Evolutionary conservation across 2,113 vertebrate genomes (phyloP), one percentile per base, ranked within the genome.

Genomic region (Python bivittatus): DNA sequence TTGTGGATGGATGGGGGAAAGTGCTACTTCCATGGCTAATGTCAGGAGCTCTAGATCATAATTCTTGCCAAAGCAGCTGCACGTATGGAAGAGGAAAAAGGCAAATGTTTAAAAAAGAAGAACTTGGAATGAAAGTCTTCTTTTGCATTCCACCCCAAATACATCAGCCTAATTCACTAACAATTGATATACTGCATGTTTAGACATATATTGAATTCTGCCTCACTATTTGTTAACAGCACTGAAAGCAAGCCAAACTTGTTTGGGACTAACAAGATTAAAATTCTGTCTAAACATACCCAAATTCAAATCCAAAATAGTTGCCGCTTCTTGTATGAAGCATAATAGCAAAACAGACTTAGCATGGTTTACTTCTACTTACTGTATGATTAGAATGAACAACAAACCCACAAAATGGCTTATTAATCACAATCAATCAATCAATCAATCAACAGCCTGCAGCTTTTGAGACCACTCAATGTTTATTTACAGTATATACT

Each of bases 21-120:
- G 96, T 57, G 97, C 97, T 91, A 98, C 96, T 58, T 98, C 99
- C 99, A 99, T 99, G 97, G 96, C 93, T 97, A 97, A 94, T 57
- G 92, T 92, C 89, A 64, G 94, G 33, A 95, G 93, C 87, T 93
- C 96, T 97, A 97, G 95, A 96, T 92, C 91, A 93, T 90, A 94
- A 95, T 96, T 93, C 94, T 97, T 97, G 94, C 96, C 96, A 96
- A 96, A 95, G 94, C 88, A 98, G 95, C 98, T 99, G 96, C 25
- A 95, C 94, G 95, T 87, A 94, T 20, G 97, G 94, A 94, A 96
- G 91, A 91, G 95, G 96, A 88, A 53, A 13, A 53, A 91, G 85
- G 93, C 88, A 42, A 33, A 92, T 29, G 27, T 96, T 93, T 97
- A 96, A 87, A 0, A 1, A 96, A 89, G 11, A 15, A 91, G 92